Evolutionary conservation across 1,140 invertebrate species (phyloP).

Genomic region (Lordiphosa clarofinis): DNA sequence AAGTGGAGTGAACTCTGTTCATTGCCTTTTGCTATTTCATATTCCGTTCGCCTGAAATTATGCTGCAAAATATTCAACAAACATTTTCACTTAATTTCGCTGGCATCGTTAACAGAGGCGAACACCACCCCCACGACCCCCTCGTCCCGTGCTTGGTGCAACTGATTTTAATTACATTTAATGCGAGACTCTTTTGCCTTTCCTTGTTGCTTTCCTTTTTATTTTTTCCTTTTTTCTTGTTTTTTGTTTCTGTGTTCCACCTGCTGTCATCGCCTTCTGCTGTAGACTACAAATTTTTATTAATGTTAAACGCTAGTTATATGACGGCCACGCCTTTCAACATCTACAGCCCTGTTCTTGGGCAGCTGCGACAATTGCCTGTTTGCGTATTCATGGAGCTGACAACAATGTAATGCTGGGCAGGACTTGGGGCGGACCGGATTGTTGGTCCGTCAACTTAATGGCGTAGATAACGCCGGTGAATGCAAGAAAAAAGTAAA

Average conservation of each 20-base stretch:
- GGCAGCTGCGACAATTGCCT: conserved; percentile 6
- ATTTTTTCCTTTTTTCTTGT: not conserved
- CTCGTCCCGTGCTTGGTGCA: conserved; percentile 14
- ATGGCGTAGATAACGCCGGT: conserved; percentile 25
- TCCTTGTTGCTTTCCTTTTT: not conserved
- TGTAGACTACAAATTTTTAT: conserved; percentile 49
- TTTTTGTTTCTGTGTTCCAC: conserved; percentile 4
- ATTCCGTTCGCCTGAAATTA: conserved; percentile 32
- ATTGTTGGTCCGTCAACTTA: conserved; percentile 40
- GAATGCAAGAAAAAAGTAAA: not conserved
- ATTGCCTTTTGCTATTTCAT: conserved; percentile 19
- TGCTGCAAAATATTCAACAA: conserved; percentile 49
- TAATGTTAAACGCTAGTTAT: conserved; percentile 60
- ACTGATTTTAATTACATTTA: conserved; percentile 61
- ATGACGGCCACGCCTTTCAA: conserved; percentile 6
- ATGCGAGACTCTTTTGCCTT: conserved; percentile 28
- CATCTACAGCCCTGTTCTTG: not conserved
- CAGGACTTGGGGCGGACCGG: not conserved
- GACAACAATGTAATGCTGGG: conserved; percentile 3
- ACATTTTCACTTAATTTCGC: conserved; percentile 58
- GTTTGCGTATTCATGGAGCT: conserved; percentile 43
- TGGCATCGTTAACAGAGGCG: conserved; percentile 29
- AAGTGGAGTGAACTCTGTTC: not conserved
- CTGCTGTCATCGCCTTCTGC: conserved; percentile 20
- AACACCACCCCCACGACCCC: conserved; percentile 3